Percentiles rank a stretch among this genome's conserved stretches.
phyloP scores from a whole-genome alignment of 2,113 vertebrate species.

The Urocolius indicus region DNA sequence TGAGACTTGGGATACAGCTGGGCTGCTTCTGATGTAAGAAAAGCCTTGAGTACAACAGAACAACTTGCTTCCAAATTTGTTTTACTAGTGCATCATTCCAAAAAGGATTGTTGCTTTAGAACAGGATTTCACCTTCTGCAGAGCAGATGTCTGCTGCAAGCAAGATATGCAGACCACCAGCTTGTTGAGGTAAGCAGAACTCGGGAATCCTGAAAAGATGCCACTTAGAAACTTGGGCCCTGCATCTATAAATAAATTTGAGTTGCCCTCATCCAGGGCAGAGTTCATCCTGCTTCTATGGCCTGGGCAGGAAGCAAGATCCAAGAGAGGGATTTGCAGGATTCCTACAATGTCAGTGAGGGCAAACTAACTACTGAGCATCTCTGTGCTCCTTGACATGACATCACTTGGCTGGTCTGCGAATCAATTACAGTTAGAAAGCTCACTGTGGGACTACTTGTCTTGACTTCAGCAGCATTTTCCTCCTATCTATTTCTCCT shows the following conservation, averaged over 20 bases:
- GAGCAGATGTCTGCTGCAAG: not conserved
- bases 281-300: rapidly evolving
- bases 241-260: not conserved
- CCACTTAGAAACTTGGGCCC: not conserved
- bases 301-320: not conserved
- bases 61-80: not conserved
- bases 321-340: not conserved
- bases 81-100: not conserved
- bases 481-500: not conserved
- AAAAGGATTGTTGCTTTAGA: not conserved
- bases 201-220: not conserved
- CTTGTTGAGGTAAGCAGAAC: not conserved
- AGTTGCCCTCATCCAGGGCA: not conserved
- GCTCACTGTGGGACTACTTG: not conserved
- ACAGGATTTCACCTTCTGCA: not conserved
- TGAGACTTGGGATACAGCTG: conserved; percentile 23
- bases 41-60: not conserved
- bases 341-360: not conserved
- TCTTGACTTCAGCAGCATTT: not conserved
- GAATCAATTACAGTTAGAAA: not conserved
- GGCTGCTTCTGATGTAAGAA: conserved; percentile 40
- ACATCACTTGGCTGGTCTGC: not conserved
- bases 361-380: not conserved
- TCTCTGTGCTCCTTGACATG: not conserved
- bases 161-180: not conserved